Evolutionary conservation across 2,888 invertebrate genomes (phyloP).

Genomic region (Polylopha cassiicola): DNA sequence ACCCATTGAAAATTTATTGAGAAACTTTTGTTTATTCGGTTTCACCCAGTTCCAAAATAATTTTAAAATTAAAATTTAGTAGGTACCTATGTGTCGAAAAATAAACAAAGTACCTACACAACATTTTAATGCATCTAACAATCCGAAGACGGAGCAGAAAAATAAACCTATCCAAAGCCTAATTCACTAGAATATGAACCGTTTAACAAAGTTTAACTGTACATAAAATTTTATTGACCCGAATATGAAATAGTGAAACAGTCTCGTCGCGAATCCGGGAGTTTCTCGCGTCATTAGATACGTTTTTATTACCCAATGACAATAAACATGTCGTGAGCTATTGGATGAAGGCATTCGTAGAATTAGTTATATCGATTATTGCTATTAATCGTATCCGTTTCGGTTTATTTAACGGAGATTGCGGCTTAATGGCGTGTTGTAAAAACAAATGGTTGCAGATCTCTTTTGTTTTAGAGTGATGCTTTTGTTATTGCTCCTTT

Average conservation of each 20-base stretch:
- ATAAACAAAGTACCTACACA: too few species aligned
- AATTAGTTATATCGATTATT: conserved; percentile 67
- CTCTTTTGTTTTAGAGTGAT: conserved; percentile 8
- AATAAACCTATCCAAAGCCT: conserved; percentile 28
- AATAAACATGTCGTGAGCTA: conserved; percentile 75
- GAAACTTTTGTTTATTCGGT: too few species aligned
- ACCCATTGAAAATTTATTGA: too few species aligned
- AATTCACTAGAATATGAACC: conserved; percentile 44
- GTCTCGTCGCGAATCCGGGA: conserved; percentile 53
- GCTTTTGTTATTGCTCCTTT: not conserved
- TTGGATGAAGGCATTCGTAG: conserved; percentile 72
- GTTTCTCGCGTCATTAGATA: conserved; percentile 72
- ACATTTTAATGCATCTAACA: too few species aligned
- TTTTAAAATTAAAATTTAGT: too few species aligned
- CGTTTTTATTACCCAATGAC: conserved; percentile 72
- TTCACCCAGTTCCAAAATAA: too few species aligned
- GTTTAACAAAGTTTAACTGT: conserved; percentile 73
- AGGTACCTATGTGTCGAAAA: too few species aligned
- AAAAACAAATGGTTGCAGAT: conserved; percentile 15
- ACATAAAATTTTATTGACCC: conserved; percentile 76
- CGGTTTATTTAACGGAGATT: conserved; percentile 45
- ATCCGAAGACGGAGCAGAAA: too few species aligned
- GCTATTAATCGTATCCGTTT: conserved; percentile 59
- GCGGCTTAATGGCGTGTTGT: conserved; percentile 33
- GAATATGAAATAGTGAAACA: conserved; percentile 75